These are phyloP conservation scores for Neomonachus schauinslandi DNA, from an alignment of 2,113 vertebrate species.

Conservation along the genomic window DNA sequence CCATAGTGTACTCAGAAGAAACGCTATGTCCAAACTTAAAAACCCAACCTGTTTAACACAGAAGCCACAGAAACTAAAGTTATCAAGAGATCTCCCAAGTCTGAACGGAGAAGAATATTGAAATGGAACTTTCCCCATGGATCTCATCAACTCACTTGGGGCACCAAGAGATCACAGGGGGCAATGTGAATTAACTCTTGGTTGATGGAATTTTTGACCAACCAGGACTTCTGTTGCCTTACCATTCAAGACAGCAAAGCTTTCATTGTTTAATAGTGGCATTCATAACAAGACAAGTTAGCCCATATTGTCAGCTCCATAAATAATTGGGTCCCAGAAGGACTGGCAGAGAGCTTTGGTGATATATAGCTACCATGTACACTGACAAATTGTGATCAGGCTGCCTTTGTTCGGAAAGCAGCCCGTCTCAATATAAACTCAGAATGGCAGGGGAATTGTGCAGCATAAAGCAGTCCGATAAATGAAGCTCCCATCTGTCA, in stretches of 20 bases:
- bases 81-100: constrained; percentile 14
- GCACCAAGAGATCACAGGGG: not conserved
- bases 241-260: constrained; percentile 7
- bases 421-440: constrained; percentile 70
- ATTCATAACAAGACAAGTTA: constrained; percentile 66
- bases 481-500: constrained; percentile 75
- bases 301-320: constrained; percentile 70
- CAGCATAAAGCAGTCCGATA: constrained; percentile 55
- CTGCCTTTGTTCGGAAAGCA: constrained; percentile 70
- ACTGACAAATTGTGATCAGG: constrained; percentile 71
- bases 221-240: constrained; percentile 6
- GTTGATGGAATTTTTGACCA: constrained; percentile 54
- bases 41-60: not conserved
- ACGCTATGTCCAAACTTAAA: not conserved
- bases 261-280: constrained; percentile 63
- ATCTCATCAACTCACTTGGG: constrained; percentile 38
- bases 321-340: constrained; percentile 78
- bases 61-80: not conserved
- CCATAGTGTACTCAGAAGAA: not conserved
- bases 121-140: not conserved
- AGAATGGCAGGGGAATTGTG: constrained; percentile 67
- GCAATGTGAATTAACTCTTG: constrained; percentile 53
- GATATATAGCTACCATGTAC: constrained; percentile 68
- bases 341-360: constrained; percentile 74
- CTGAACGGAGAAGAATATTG: constrained; percentile 4